Conservation (phyloP, 1,140 invertebrate species). For the Philotrypesis tridentata region DNA sequence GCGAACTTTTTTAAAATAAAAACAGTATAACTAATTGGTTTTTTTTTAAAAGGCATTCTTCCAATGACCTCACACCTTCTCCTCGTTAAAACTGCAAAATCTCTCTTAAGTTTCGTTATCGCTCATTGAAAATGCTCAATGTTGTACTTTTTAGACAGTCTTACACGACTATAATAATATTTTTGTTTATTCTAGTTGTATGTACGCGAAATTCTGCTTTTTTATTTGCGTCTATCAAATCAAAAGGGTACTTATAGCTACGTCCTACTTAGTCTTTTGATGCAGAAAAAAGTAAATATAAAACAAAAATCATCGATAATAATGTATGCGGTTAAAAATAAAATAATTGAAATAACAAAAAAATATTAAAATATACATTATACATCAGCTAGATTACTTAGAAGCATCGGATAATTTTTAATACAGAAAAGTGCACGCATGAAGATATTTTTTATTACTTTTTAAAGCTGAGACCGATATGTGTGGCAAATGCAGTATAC, state of each 20-base stretch:
- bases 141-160: conserved; percentile 49
- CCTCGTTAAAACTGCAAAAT: conserved; percentile 21
- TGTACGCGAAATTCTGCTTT: background rate
- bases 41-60: conserved; percentile 14
- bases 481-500: conserved; percentile 53
- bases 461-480: conserved; percentile 60
- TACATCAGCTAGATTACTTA: background rate
- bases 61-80: background rate
- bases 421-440: conserved; percentile 31
- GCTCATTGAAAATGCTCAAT: conserved; percentile 40
- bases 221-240: background rate
- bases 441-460: conserved; percentile 43
- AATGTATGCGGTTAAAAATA: conserved; percentile 5
- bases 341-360: conserved; percentile 32
- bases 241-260: conserved; percentile 8
- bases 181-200: conserved; percentile 5
- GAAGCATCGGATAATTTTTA: conserved; percentile 15
- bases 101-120: conserved; percentile 17
- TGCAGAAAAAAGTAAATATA: conserved; percentile 19
- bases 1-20: conserved; percentile 8
- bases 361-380: conserved; percentile 31
- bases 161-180: conserved; percentile 32
- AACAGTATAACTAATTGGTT: background rate
- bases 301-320: conserved; percentile 20
- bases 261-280: conserved; percentile 12